These are phyloP conservation scores for Caenorhabditis plicata DNA, from an alignment of 2,888 invertebrate species.

Conservation along the genomic window DNA sequence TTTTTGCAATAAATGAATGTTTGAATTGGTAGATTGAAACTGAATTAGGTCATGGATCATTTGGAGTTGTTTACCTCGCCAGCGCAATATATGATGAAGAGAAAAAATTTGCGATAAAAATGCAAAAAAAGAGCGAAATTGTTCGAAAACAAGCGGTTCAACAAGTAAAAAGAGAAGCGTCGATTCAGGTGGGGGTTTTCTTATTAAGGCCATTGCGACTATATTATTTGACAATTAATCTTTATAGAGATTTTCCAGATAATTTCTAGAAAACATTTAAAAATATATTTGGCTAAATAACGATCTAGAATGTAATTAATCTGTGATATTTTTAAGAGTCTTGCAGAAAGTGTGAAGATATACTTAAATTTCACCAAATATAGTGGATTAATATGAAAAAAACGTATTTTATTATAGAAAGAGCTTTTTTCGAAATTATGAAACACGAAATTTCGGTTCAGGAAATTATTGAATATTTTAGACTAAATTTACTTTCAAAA, in stretches of 20 bases:
- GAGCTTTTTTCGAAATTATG: too few relatives aligned
- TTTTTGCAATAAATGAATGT: neutral
- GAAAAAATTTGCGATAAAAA: conserved; percentile 79
- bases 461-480: too few relatives aligned
- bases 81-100: conserved; percentile 69
- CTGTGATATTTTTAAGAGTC: too few relatives aligned
- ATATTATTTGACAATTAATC: neutral
- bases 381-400: too few relatives aligned
- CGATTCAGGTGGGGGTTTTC: conserved; percentile 44
- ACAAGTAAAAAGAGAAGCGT: conserved; percentile 42
- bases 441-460: too few relatives aligned
- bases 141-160: conserved; percentile 25
- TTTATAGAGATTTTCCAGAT: neutral
- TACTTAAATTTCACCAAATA: too few relatives aligned
- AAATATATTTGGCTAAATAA: too few relatives aligned
- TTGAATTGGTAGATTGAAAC: conserved; percentile 71
- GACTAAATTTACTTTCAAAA: too few relatives aligned
- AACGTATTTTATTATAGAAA: too few relatives aligned
- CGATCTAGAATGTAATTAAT: too few relatives aligned
- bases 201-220: neutral
- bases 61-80: conserved; percentile 87
- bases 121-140: conserved; percentile 31
- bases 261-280: too few relatives aligned
- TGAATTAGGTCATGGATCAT: conserved; percentile 84
- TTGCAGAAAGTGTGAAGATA: too few relatives aligned